phyloP scores from a whole-genome alignment of 1,140 invertebrate species.

The Drosophila mojavensis region DNA sequence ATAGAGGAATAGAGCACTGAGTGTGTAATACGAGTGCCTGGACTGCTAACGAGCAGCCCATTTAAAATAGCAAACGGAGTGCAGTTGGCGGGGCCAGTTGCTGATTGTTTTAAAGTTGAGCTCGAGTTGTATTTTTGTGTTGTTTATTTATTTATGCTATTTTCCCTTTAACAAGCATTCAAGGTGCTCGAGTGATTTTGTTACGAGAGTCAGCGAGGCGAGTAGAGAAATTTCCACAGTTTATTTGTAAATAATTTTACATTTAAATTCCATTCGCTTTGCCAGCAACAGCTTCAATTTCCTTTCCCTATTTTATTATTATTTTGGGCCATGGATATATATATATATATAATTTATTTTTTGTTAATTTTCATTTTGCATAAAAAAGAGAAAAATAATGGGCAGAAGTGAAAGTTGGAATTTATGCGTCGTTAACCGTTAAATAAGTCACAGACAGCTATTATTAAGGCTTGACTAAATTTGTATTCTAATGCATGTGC shows the following conservation, averaged over 20 bases:
- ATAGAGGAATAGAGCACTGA: background rate
- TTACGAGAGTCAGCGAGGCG: slow-evolving; percentile 23
- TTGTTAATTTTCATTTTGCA: slow-evolving; percentile 5
- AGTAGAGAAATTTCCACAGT: slow-evolving; percentile 41
- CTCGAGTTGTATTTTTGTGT: slow-evolving; percentile 20
- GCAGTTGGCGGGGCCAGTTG: slow-evolving; percentile 9
- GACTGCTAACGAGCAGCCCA: slow-evolving; percentile 52
- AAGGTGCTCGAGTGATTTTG: slow-evolving; percentile 8
- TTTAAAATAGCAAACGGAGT: slow-evolving; percentile 44
- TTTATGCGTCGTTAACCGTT: slow-evolving; percentile 9
- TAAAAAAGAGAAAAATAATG: no score
- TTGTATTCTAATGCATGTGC: slow-evolving; percentile 2
- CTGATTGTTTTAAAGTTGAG: slow-evolving; percentile 34
- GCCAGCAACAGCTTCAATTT: slow-evolving; percentile 25
- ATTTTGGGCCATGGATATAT: slow-evolving; percentile 15
- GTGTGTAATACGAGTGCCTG: slow-evolving; percentile 24
- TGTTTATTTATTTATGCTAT: slow-evolving; percentile 12
- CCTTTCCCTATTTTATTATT: slow-evolving; percentile 36
- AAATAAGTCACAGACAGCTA: background rate
- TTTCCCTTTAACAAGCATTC: slow-evolving; percentile 14
- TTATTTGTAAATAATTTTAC: slow-evolving; percentile 22
- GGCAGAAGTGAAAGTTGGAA: background rate
- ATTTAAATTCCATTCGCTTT: slow-evolving; percentile 65
- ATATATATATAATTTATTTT: background rate
- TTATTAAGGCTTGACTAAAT: no score